Conservation (phyloP, 2,797 vertebrate species). For the Macropus fuliginosus region DNA sequence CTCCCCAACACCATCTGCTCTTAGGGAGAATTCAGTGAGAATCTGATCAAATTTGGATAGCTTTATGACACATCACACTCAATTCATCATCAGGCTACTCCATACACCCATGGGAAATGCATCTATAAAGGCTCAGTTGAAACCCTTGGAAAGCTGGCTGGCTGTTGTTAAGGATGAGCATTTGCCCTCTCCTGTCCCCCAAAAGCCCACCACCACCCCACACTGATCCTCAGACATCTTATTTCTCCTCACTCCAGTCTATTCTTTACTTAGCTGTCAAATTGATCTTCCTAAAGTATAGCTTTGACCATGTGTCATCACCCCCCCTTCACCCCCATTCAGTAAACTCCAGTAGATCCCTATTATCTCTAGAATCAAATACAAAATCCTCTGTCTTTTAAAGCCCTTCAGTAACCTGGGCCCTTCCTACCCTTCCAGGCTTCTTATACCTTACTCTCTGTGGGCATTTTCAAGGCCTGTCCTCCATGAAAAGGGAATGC, state of each 20-base stretch:
- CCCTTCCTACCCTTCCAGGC: background rate
- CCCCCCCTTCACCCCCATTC: background rate
- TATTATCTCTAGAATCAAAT: background rate
- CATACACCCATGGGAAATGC: slow-evolving; percentile 16
- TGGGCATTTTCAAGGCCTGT: background rate
- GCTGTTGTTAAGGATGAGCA: background rate
- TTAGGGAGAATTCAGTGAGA: slow-evolving; percentile 11
- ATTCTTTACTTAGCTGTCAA: background rate
- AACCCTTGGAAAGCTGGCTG: slow-evolving; percentile 20
- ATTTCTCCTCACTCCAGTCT: background rate
- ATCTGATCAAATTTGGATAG: slow-evolving; percentile 30
- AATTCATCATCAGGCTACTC: background rate
- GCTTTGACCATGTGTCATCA: background rate
- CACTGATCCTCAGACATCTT: background rate
- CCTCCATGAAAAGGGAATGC: background rate
- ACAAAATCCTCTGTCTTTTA: background rate
- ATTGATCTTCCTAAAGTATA: background rate
- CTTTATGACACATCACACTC: background rate
- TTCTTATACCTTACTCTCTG: background rate
- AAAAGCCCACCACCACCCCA: background rate
- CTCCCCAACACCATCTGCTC: slow-evolving; percentile 40
- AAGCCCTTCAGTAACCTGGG: background rate
- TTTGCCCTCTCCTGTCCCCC: background rate
- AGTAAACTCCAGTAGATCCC: background rate
- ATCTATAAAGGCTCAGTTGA: slow-evolving; percentile 7